Percentiles rank a stretch among this genome's conserved stretches.
Evolutionary conservation across 2,888 invertebrate genomes (phyloP).

Genomic region (Ormyrus labotus): DNA sequence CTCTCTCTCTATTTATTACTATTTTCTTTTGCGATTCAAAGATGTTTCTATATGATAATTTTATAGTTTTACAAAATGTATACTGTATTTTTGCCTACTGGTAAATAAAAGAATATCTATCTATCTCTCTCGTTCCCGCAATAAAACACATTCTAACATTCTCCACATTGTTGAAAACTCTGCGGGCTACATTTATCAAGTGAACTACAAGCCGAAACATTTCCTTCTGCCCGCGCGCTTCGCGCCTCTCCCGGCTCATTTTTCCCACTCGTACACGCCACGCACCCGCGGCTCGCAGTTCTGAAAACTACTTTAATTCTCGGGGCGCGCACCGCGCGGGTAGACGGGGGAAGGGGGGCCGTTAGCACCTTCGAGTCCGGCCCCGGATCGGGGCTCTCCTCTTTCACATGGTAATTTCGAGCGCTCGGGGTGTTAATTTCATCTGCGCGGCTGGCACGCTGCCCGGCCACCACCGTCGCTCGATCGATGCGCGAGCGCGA

Average conservation of each 20-base stretch:
- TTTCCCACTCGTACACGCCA: not conserved
- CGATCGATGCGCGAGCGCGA: not conserved
- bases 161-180: too few relatives aligned
- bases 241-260: slow-evolving; percentile 13
- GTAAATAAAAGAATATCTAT: too few relatives aligned
- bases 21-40: too few relatives aligned
- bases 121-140: too few relatives aligned
- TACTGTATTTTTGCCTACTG: too few relatives aligned
- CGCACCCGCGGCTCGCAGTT: not conserved
- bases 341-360: not conserved
- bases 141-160: too few relatives aligned
- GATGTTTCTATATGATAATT: too few relatives aligned
- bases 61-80: too few relatives aligned
- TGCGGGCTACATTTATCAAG: not conserved
- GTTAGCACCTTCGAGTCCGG: not conserved
- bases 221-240: not conserved
- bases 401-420: slow-evolving; percentile 47
- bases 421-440: slow-evolving; percentile 68
- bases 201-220: not conserved
- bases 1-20: too few relatives aligned
- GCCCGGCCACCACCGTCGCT: slow-evolving; percentile 59
- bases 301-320: not conserved
- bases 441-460: slow-evolving; percentile 68
- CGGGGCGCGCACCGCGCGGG: not conserved
- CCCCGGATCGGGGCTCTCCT: not conserved